Percentiles rank a stretch among this genome's conserved stretches.
Evolutionary conservation across 2,113 vertebrate genomes (phyloP).

Genomic region (Opisthocomus hoazin): DNA sequence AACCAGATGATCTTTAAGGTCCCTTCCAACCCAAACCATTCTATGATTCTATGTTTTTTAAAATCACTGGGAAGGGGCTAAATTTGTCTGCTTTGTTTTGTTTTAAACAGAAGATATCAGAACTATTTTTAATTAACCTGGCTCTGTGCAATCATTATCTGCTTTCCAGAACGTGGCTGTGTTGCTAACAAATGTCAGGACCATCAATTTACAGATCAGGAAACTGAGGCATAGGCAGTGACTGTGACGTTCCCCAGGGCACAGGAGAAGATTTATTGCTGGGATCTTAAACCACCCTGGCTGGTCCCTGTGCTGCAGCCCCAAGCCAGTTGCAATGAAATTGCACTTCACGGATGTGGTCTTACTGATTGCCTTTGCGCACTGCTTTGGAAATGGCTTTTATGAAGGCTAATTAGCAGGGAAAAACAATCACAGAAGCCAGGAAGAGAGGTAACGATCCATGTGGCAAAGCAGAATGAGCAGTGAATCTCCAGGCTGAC

Average conservation of each 20-base stretch:
- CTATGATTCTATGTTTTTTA: accelerated
- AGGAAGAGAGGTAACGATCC: neutral
- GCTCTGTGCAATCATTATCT: neutral
- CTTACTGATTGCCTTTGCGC: neutral
- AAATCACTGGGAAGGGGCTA: neutral
- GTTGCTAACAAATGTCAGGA: neutral
- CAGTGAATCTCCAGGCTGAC: neutral
- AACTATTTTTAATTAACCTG: neutral
- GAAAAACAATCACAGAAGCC: neutral
- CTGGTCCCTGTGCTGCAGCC: neutral
- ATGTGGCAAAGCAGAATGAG: neutral
- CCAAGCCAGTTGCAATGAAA: neutral
- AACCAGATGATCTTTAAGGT: too few relatives aligned
- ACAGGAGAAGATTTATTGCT: neutral
- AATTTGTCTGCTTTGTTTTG: neutral
- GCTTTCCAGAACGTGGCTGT: neutral
- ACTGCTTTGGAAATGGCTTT: neutral
- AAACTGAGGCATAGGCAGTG: neutral
- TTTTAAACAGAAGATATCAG: neutral
- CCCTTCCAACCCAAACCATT: too few relatives aligned
- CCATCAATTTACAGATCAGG: neutral
- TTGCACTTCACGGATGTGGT: neutral
- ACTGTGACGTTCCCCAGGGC: neutral
- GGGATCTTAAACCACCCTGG: neutral
- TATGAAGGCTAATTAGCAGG: neutral